Base-by-base conservation (phyloP, 2,888 invertebrate genomes). In the Trichopria drosophilae region DNA sequence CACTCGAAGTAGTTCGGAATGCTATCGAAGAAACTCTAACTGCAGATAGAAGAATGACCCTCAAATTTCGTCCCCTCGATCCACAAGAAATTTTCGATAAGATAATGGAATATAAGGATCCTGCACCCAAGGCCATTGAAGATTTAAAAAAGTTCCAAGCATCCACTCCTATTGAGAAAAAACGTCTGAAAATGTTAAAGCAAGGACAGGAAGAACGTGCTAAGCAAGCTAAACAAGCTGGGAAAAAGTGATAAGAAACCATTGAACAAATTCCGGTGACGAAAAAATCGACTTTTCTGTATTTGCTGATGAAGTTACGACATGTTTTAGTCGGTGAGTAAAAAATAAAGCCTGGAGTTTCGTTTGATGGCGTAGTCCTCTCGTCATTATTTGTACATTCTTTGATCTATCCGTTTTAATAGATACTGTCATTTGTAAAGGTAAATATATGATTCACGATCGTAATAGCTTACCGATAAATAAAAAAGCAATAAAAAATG, bases 31-130 rank as follows among this genome's bases (percentile, higher is more conserved):
- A 62, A 10, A 66, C 83, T 3, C 51, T 85, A 53, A 69, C 68
- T 19, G 72, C 82, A 0, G 69, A 72, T 2, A 74, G 86, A 32
- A 71, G 82, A 15, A 76, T 82, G n/a, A 72, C 78, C 12, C 66
- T 85, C 10, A 76, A 76, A 39, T 76, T 77, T 47, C 78, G 76
- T 18, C 84, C 85, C 0, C 64, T 85, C 7, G 51, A 70, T 1
- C 80, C 78, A 0, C 28, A 60, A 3, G 85, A 85, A 65, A 68
- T 86, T 6, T 63, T 82, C 6, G 65, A 76, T 2, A 72, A 75
- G 4, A 72, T 84, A 6, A 16, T 82, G 15, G 67, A 68, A 3
- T 65, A 65, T 31, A 62, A 70, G 13, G 60, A 51, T 4, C 55
- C 57, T 4, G 22, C 19, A 3, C 9, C 12, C 2, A 66, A 66